Conservation (phyloP, 2,888 invertebrate genomes). For the Melanostoma scalare region DNA sequence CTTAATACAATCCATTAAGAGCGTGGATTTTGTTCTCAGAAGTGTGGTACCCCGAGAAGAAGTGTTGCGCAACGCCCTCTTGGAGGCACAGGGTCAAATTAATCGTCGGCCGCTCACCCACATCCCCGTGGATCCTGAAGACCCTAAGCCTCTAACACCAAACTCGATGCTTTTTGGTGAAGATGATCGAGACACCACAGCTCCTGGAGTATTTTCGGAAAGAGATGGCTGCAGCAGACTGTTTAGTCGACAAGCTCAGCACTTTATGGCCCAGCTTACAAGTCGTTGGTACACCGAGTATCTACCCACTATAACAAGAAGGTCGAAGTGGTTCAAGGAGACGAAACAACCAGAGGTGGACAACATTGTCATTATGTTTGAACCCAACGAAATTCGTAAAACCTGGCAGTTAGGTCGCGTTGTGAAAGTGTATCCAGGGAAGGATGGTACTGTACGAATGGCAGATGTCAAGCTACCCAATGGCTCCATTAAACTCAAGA, state of each 20-base stretch:
- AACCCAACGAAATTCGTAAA: too few relatives aligned
- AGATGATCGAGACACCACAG: not conserved
- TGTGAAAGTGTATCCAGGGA: too few relatives aligned
- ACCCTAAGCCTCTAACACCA: too few relatives aligned
- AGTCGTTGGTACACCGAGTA: too few relatives aligned
- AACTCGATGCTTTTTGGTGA: not conserved
- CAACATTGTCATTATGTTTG: too few relatives aligned
- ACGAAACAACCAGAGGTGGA: too few relatives aligned
- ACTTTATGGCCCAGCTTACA: not conserved
- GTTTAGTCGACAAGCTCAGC: not conserved
- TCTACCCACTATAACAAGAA: too few relatives aligned
- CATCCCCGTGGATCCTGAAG: not conserved
- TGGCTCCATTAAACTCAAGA: too few relatives aligned
- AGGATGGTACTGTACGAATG: too few relatives aligned
- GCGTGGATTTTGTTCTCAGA: not conserved
- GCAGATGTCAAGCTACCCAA: too few relatives aligned
- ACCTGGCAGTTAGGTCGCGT: too few relatives aligned
- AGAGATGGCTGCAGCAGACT: not conserved
- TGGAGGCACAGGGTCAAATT: constrained; percentile 21
- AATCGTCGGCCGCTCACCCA: constrained; percentile 18
- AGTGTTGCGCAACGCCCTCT: constrained; percentile 1
- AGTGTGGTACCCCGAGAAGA: constrained; percentile 3
- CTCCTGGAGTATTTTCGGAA: not conserved
- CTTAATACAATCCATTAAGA: not conserved
- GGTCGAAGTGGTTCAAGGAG: too few relatives aligned